Percentiles rank a stretch among this genome's conserved stretches.
Evolutionary conservation across 2,113 vertebrate species (phyloP).

Genomic region (Mormyrus lacerda): DNA sequence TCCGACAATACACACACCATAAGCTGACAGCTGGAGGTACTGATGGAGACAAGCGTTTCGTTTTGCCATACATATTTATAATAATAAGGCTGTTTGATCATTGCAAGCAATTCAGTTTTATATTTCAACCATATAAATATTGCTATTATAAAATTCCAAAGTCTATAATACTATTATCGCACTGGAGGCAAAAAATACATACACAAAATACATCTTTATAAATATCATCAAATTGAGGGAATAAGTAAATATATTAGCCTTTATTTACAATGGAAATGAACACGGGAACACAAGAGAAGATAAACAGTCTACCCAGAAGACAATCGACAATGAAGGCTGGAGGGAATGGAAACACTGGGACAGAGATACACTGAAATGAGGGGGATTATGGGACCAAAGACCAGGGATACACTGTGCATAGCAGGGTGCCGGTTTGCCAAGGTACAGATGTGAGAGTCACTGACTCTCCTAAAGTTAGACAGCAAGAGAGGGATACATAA

Average conservation of each 20-base stretch:
- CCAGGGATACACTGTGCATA: background rate
- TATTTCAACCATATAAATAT: background rate
- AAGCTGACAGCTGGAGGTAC: background rate
- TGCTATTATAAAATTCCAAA: background rate
- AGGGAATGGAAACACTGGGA: background rate
- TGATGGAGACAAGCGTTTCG: background rate
- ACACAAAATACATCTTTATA: background rate
- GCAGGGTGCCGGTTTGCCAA: background rate
- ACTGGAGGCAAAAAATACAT: background rate
- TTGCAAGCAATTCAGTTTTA: background rate
- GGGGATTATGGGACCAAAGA: background rate
- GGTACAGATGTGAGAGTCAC: background rate
- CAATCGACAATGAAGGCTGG: background rate
- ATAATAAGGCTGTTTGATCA: background rate
- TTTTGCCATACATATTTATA: background rate
- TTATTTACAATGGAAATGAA: background rate
- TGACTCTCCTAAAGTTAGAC: background rate
- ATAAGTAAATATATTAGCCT: background rate
- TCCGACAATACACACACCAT: background rate
- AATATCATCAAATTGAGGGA: background rate
- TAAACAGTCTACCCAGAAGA: background rate
- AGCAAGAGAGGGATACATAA: background rate
- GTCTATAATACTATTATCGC: background rate
- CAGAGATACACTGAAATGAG: background rate
- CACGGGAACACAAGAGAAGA: background rate